These are phyloP conservation scores for Actinemys pallida DNA, from an alignment of 2,113 vertebrate genomes.

Conservation along the genomic window DNA sequence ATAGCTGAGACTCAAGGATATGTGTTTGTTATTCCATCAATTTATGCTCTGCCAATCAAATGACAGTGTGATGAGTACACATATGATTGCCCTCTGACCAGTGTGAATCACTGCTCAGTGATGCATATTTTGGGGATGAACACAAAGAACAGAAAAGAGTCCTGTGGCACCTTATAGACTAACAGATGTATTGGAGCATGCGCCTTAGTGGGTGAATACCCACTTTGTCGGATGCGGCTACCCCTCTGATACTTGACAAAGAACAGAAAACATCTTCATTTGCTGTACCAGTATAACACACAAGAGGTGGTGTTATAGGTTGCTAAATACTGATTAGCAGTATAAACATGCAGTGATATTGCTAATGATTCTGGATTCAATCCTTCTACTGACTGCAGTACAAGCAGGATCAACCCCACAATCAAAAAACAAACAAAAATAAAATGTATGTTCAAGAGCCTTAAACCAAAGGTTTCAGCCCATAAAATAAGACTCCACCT, in stretches of 20 bases:
- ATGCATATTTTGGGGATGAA: neutral
- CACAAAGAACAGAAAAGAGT: neutral
- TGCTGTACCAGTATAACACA: neutral
- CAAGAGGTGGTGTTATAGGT: neutral
- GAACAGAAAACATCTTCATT: neutral
- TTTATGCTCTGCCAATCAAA: neutral
- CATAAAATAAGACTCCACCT: neutral
- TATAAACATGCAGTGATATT: neutral
- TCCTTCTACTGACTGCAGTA: neutral
- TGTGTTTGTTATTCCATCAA: neutral
- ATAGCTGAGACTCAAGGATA: accelerated
- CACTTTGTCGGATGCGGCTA: too few relatives aligned
- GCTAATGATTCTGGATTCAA: neutral
- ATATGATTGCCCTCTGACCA: neutral
- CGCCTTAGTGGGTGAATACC: too few relatives aligned
- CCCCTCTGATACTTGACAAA: neutral
- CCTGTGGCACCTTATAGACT: too few relatives aligned
- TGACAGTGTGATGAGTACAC: accelerated
- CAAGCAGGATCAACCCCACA: accelerated
- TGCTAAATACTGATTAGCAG: neutral
- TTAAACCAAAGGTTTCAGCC: neutral
- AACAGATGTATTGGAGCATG: too few relatives aligned
- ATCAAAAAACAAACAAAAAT: neutral
- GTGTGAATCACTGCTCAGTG: accelerated
- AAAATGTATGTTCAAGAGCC: neutral